phyloP scores from a whole-genome alignment of 1,140 invertebrate species.

The Sitobion miscanthi region DNA sequence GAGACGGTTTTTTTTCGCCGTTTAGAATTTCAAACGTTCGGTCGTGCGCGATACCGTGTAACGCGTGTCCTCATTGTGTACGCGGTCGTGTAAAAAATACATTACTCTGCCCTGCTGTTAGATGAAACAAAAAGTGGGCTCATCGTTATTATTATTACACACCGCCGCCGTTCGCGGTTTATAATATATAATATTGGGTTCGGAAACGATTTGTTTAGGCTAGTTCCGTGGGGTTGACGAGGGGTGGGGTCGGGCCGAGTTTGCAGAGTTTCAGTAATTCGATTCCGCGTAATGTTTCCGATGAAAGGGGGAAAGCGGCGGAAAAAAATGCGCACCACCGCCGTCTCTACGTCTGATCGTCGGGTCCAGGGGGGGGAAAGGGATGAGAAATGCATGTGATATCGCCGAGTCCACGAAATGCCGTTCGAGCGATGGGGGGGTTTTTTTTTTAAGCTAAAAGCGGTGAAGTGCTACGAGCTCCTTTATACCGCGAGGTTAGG shows the following conservation, averaged over 20 bases:
- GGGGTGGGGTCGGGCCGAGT: not conserved
- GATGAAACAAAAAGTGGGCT: not conserved
- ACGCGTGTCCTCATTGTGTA: too few relatives aligned
- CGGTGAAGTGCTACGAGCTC: not conserved
- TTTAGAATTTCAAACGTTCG: too few relatives aligned
- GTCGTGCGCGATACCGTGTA: too few relatives aligned
- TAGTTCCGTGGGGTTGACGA: not conserved
- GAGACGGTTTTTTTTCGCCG: too few relatives aligned
- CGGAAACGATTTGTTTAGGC: not conserved
- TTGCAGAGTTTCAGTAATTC: constrained; percentile 3
- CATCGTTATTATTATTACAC: not conserved
- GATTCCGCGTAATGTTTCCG: constrained; percentile 17
- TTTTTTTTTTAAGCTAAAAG: not conserved
- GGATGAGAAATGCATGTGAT: not conserved
- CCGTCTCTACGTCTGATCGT: not conserved
- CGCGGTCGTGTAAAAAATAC: not conserved
- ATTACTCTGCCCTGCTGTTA: not conserved
- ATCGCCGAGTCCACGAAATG: not conserved
- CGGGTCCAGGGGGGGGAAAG: too few relatives aligned
- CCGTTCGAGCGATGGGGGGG: not conserved
- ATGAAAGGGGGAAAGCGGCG: not conserved
- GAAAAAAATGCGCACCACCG: not conserved
- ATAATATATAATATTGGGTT: not conserved
- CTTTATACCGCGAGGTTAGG: not conserved
- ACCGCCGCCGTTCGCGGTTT: not conserved